phyloP scores from a whole-genome alignment of 2,113 vertebrate genomes.

The Myocastor coypus region DNA sequence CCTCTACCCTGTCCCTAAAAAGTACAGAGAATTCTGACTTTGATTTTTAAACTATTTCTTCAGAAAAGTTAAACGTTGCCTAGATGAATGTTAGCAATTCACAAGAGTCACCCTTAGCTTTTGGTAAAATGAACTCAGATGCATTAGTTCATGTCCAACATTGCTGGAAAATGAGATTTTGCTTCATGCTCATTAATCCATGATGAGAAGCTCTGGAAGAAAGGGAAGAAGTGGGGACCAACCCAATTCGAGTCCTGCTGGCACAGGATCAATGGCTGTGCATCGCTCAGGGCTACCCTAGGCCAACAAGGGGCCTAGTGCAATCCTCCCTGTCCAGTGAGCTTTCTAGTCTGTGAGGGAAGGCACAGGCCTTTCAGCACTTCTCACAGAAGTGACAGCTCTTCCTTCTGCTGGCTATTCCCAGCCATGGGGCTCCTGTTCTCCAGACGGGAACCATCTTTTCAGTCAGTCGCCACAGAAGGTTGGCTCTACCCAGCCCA shows the following conservation, averaged over 20 bases:
- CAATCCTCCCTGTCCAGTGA: background rate
- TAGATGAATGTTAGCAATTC: background rate
- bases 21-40: background rate
- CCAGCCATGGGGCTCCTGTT: background rate
- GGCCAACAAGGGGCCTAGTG: background rate
- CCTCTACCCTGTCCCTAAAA: accelerated
- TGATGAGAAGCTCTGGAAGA: background rate
- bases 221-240: background rate
- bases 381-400: background rate
- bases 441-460: background rate
- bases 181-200: background rate
- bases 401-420: background rate
- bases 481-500: constrained; percentile 12
- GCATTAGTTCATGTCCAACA: background rate
- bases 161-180: background rate
- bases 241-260: background rate
- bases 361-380: background rate
- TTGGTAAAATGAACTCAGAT: background rate
- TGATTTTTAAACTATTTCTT: background rate
- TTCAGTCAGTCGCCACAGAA: constrained; percentile 8
- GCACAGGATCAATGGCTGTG: background rate
- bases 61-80: background rate
- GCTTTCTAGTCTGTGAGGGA: background rate
- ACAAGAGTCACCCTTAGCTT: background rate
- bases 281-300: background rate